These are phyloP conservation scores for Sturmia bella DNA, from an alignment of 2,888 invertebrate species.

Conservation along the genomic window DNA sequence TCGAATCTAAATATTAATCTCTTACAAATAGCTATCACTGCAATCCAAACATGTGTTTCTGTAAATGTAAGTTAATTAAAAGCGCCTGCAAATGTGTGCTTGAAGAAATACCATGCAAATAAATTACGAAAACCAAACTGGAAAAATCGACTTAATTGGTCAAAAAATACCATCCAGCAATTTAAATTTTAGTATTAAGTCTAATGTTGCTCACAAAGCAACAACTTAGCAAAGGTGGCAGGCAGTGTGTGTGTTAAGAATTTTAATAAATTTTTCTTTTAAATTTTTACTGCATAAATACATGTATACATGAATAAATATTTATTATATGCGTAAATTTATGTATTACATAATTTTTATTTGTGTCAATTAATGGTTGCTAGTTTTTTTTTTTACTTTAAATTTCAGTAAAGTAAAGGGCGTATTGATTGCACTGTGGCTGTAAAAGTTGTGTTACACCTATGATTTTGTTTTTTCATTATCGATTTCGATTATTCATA, in stretches of 20 bases:
- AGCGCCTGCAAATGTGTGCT: neutral
- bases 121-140: constrained; percentile 34
- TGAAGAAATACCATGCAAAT: neutral
- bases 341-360: constrained; percentile 51
- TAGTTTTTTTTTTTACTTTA: constrained; percentile 3
- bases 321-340: constrained; percentile 6
- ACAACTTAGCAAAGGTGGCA: neutral
- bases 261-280: constrained; percentile 53
- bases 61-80: constrained; percentile 28
- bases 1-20: neutral
- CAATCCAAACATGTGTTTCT: neutral
- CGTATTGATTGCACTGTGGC: constrained; percentile 26
- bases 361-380: constrained; percentile 35
- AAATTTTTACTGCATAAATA: constrained; percentile 1
- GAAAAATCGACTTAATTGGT: constrained; percentile 30
- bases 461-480: constrained; percentile 29
- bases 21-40: neutral
- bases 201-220: constrained; percentile 16
- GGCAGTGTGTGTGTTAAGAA: constrained; percentile 54
- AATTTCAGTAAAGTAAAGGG: neutral
- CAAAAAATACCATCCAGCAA: constrained; percentile 15
- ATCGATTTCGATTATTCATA: constrained; percentile 32
- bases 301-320: neutral
- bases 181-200: constrained; percentile 34
- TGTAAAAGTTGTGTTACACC: constrained; percentile 40